These are phyloP conservation scores for Phorcus lineatus DNA, from an alignment of 2,888 invertebrate genomes.

Conservation along the genomic window DNA sequence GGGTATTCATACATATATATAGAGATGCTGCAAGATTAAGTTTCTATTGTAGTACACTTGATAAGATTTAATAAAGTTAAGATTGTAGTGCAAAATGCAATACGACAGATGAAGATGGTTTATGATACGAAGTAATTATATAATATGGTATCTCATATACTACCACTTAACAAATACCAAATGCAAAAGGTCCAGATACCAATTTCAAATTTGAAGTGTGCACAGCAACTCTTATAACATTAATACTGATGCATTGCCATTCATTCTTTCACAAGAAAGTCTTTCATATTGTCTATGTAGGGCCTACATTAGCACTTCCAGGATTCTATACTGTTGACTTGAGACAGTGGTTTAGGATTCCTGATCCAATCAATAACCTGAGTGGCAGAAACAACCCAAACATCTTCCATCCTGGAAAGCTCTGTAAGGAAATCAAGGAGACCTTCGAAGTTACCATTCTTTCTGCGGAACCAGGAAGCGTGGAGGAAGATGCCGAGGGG, in stretches of 20 bases:
- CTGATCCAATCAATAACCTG: slow-evolving; percentile 54
- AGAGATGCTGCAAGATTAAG: neutral
- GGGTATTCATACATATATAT: neutral
- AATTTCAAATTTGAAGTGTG: neutral
- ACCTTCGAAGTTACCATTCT: slow-evolving; percentile 42
- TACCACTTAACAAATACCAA: neutral
- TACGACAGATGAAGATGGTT: too few relatives aligned
- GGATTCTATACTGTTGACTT: slow-evolving; percentile 28
- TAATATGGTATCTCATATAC: too few relatives aligned
- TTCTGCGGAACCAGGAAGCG: slow-evolving; percentile 83
- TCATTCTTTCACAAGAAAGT: neutral
- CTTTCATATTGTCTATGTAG: neutral
- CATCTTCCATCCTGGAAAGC: slow-evolving; percentile 46
- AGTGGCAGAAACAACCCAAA: slow-evolving; percentile 48
- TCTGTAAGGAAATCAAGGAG: slow-evolving; percentile 45
- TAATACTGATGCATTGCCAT: neutral
- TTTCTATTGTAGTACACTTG: too few relatives aligned
- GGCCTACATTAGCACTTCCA: slow-evolving; percentile 37
- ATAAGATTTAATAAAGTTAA: neutral
- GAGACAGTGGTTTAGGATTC: slow-evolving; percentile 38
- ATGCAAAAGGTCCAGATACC: neutral
- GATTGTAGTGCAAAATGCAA: too few relatives aligned
- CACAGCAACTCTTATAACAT: neutral
- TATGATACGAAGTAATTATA: too few relatives aligned
- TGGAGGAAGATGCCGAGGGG: slow-evolving; percentile 89